Evolutionary conservation across 35 echinoderm and acorn worm genomes (phyloP).

Genomic region (Strongylocentrotus purpuratus): DNA sequence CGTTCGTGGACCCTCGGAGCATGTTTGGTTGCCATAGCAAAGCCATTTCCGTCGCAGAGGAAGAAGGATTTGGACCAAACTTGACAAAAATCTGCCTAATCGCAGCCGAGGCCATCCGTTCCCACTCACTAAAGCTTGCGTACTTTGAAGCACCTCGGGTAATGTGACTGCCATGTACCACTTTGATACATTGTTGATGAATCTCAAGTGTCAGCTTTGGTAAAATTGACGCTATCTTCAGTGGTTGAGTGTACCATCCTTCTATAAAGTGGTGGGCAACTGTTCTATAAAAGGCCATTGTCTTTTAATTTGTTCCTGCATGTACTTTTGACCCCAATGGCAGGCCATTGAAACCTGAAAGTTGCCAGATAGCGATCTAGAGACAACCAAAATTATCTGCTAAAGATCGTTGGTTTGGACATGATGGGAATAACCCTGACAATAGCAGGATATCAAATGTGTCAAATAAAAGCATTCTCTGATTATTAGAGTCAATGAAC

Average conservation of each 20-base stretch:
- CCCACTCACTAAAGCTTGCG: background rate
- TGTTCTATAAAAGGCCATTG: background rate
- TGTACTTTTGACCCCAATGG: background rate
- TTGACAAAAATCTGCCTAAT: slow-evolving; percentile 2
- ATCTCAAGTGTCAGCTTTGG: background rate
- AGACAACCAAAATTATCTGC: background rate
- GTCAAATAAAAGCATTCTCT: background rate
- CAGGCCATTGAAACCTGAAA: background rate
- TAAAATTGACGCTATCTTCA: background rate
- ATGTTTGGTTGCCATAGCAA: slow-evolving; percentile 1
- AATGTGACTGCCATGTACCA: background rate
- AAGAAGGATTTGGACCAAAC: background rate
- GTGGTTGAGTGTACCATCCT: background rate
- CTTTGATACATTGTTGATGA: background rate
- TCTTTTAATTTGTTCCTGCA: background rate
- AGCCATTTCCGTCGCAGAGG: background rate
- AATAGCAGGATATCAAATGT: background rate
- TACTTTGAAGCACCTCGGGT: background rate
- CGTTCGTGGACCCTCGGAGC: background rate
- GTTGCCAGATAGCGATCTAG: background rate
- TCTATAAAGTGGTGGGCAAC: background rate
- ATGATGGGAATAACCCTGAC: background rate
- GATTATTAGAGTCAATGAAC: background rate
- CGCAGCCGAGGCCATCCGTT: background rate
- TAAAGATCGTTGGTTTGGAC: background rate